A percentile compares a stretch with the other conserved stretches of the same genome.
Conservation (phyloP, 2,888 invertebrate genomes). For the Caenorhabditis afra region DNA sequence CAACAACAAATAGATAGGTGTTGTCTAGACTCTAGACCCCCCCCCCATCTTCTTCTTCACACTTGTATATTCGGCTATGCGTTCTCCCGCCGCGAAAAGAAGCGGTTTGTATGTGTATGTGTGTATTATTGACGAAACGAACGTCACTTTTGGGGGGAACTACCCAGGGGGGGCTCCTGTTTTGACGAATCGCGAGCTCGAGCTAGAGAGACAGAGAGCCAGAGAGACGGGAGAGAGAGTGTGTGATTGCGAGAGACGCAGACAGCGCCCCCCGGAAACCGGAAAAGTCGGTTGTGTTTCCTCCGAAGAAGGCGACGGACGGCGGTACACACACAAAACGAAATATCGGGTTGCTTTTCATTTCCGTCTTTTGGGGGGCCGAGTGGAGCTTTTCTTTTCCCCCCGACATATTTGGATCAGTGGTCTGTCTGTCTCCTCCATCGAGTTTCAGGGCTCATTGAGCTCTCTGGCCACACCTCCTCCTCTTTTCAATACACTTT, state of each 20-base stretch:
- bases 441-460: too few relatives aligned
- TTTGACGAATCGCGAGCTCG: not conserved
- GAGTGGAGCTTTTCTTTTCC: not conserved
- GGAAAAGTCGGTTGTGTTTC: slow-evolving; percentile 36
- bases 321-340: slow-evolving; percentile 30
- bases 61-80: slow-evolving; percentile 2
- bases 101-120: too few relatives aligned
- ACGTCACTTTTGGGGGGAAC: slow-evolving; percentile 15
- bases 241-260: too few relatives aligned
- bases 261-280: slow-evolving; percentile 12
- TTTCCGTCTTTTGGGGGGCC: slow-evolving; percentile 40
- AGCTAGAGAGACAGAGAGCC: slow-evolving; percentile 15
- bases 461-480: too few relatives aligned
- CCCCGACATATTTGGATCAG: too few relatives aligned
- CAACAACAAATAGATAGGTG: slow-evolving; percentile 1
- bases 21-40: not conserved
- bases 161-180: too few relatives aligned
- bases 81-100: not conserved
- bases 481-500: slow-evolving; percentile 3
- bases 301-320: too few relatives aligned
- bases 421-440: too few relatives aligned
- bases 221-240: too few relatives aligned
- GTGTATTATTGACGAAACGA: too few relatives aligned
- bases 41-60: slow-evolving; percentile 8
- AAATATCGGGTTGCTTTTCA: slow-evolving; percentile 47